Conservation (phyloP, 2,888 invertebrate genomes). For the Diarsia brunnea region DNA sequence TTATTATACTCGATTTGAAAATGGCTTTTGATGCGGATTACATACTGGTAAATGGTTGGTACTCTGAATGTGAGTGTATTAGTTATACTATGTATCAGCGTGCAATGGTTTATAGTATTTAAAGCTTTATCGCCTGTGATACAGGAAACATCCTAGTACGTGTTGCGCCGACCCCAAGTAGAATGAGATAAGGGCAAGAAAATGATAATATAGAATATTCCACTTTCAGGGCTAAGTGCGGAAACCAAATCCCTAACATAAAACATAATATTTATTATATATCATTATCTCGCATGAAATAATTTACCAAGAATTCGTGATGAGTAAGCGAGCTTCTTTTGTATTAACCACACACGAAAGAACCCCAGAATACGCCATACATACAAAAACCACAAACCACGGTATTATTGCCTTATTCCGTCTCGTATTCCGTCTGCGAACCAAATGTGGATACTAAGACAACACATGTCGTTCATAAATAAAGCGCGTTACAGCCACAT, state of each 20-base stretch:
- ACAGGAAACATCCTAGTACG: no score
- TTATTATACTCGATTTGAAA: not conserved
- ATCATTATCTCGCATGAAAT: not conserved
- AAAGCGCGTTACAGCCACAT: conserved; percentile 56
- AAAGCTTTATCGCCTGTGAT: no score
- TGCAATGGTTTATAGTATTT: no score
- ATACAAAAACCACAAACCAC: conserved; percentile 13
- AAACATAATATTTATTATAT: not conserved
- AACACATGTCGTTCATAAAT: conserved; percentile 61
- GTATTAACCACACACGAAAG: conserved; percentile 1
- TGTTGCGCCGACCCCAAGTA: no score
- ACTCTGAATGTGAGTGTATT: not conserved
- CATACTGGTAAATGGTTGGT: not conserved
- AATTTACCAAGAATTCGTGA: not conserved
- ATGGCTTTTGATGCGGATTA: not conserved
- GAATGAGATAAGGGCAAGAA: no score
- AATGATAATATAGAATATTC: no score
- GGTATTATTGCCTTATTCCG: conserved; percentile 52
- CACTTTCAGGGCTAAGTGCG: no score
- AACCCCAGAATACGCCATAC: not conserved
- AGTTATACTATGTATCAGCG: not conserved
- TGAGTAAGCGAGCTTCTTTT: not conserved
- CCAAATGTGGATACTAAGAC: conserved; percentile 44
- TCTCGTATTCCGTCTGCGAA: conserved; percentile 24
- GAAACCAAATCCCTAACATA: no score